Conservation (phyloP, 2,888 invertebrate species). For the Syrphus vitripennis region DNA sequence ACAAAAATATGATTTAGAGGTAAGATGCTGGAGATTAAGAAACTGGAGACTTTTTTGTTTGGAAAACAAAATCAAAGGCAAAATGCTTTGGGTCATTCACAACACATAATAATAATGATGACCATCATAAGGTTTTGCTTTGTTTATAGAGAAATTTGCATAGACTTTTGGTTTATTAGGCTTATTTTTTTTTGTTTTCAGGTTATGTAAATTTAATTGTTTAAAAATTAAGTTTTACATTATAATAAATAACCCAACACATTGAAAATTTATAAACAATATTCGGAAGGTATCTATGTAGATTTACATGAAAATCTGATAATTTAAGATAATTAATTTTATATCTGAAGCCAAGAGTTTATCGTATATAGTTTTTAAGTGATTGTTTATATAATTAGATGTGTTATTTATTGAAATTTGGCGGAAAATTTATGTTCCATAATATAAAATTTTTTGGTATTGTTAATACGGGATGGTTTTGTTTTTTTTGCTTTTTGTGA, state of each 20-base stretch:
- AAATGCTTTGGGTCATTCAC: not conserved
- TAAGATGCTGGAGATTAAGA: not conserved
- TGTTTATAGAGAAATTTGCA: slow-evolving; percentile 21
- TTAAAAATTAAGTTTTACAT: slow-evolving; percentile 6
- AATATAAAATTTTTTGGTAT: not conserved
- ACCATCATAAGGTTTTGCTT: not conserved
- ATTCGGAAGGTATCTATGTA: slow-evolving; percentile 10
- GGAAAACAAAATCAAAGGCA: slow-evolving; percentile 16
- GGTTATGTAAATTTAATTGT: slow-evolving; percentile 28
- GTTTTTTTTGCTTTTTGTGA: not conserved
- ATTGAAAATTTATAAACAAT: not conserved
- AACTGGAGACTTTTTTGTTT: not conserved
- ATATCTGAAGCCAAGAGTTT: not conserved
- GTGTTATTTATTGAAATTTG: slow-evolving; percentile 24
- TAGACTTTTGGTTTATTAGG: slow-evolving; percentile 31
- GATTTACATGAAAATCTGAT: not conserved
- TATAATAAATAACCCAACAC: not conserved
- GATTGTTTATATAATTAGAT: not conserved
- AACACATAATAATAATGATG: not conserved
- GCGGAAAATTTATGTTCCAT: slow-evolving; percentile 1
- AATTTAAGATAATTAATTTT: slow-evolving; percentile 24
- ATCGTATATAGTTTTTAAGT: not conserved
- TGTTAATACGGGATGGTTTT: not conserved
- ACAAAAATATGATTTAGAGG: not conserved
- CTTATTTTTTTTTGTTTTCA: not conserved